Evolutionary conservation across 2,797 vertebrate species (phyloP).

Genomic region (Spizella passerina): DNA sequence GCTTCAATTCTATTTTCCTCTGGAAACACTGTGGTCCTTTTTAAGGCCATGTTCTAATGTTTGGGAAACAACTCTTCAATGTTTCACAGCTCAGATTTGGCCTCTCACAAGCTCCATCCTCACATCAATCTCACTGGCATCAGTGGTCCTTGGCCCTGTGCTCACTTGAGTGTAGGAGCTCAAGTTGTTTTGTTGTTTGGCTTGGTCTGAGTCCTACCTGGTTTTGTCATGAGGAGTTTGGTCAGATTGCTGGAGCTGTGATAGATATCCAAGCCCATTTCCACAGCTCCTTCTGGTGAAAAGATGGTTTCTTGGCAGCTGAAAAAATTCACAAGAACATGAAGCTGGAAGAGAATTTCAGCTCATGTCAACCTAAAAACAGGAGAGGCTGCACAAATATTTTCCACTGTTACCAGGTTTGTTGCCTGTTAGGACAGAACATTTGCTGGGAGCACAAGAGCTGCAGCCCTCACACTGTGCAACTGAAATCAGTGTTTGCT

Average conservation of each 20-base stretch:
- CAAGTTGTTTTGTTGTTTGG: neutral
- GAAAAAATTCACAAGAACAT: neutral
- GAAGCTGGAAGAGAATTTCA: neutral
- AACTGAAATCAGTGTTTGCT: neutral
- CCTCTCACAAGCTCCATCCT: neutral
- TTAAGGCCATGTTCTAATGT: neutral
- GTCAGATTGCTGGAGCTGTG: neutral
- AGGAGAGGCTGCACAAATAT: neutral
- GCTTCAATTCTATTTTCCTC: neutral
- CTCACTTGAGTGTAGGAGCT: neutral
- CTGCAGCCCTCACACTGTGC: neutral
- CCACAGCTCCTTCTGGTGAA: neutral
- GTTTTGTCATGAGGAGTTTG: neutral
- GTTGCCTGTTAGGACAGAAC: neutral
- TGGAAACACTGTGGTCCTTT: neutral
- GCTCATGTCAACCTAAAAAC: neutral
- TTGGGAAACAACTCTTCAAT: neutral
- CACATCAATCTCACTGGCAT: neutral
- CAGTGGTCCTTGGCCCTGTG: neutral
- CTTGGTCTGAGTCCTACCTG: neutral
- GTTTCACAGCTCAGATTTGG: neutral
- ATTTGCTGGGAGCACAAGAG: neutral
- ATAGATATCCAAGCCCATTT: neutral
- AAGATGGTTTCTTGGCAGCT: neutral
- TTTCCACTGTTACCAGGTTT: neutral